Conservation (phyloP, 2,888 invertebrate genomes). For the Thelaira solivaga region DNA sequence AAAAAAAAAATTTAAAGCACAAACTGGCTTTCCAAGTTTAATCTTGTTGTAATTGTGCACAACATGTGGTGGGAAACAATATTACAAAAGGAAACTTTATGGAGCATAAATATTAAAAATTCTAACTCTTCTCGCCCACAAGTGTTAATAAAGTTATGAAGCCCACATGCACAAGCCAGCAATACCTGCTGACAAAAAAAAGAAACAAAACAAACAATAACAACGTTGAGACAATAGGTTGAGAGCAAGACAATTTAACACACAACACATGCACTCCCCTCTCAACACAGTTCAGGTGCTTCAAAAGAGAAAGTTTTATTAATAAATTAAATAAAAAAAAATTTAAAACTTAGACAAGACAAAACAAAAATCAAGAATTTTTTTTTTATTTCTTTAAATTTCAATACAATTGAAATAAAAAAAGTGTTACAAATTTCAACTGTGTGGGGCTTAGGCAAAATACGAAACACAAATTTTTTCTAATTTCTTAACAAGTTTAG, state of each 20-base stretch:
- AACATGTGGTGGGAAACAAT: slow-evolving; percentile 33
- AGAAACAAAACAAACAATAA: no score
- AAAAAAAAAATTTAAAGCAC: background rate
- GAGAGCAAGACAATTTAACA: no score
- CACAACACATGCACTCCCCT: no score
- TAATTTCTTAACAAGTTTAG: no score
- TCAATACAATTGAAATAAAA: background rate
- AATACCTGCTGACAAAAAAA: background rate
- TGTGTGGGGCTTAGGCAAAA: no score
- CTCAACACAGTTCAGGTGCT: slow-evolving; percentile 47
- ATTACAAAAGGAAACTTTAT: background rate
- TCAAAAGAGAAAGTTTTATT: slow-evolving; percentile 39
- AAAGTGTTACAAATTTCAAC: no score
- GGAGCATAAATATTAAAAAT: background rate
- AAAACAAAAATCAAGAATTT: slow-evolving; percentile 3
- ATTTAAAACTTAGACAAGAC: slow-evolving; percentile 13
- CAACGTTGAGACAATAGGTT: no score
- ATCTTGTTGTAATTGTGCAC: slow-evolving; percentile 36
- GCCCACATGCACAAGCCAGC: background rate
- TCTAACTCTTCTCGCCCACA: background rate
- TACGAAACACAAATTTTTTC: no score
- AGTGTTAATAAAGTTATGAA: slow-evolving; percentile 26
- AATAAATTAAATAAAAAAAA: slow-evolving; percentile 36
- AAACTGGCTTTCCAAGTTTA: slow-evolving; percentile 8
- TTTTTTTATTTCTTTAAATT: background rate